These are phyloP conservation scores for Coracias cyanogaster DNA, from an alignment of 2,797 vertebrate species.

Conservation along the genomic window DNA sequence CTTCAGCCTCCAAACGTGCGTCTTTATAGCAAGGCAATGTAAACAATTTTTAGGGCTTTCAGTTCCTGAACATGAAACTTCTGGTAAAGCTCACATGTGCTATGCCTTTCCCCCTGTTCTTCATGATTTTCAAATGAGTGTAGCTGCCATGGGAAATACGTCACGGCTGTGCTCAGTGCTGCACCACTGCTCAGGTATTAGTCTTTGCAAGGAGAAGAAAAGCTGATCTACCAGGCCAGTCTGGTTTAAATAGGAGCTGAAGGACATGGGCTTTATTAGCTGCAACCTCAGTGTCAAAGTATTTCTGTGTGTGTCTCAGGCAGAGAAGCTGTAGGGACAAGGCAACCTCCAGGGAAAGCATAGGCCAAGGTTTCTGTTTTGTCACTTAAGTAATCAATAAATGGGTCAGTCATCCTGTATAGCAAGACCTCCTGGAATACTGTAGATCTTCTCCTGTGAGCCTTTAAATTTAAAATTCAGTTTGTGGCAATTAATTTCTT, in stretches of 20 bases:
- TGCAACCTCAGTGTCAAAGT: background rate
- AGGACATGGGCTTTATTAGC: background rate
- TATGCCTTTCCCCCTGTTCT: background rate
- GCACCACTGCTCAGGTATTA: background rate
- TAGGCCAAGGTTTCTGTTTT: background rate
- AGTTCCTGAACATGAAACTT: background rate
- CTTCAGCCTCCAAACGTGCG: background rate
- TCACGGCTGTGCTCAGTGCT: background rate
- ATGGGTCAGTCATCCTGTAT: background rate
- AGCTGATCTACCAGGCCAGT: background rate
- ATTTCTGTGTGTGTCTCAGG: background rate
- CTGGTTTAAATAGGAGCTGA: background rate
- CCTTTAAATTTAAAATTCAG: background rate
- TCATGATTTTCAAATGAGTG: background rate
- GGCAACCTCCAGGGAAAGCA: background rate
- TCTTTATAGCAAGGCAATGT: background rate
- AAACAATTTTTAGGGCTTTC: background rate
- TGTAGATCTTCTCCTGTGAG: background rate
- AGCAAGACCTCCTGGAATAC: background rate
- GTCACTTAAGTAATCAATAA: background rate
- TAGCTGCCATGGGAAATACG: background rate
- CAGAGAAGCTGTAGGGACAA: background rate
- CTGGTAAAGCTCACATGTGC: background rate
- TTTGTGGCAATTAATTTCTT: background rate
- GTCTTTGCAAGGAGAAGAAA: background rate